Percentiles rank a stretch among this genome's conserved stretches.
phyloP scores from a whole-genome alignment of 2,888 invertebrate species.

The Melitaea athalia region DNA sequence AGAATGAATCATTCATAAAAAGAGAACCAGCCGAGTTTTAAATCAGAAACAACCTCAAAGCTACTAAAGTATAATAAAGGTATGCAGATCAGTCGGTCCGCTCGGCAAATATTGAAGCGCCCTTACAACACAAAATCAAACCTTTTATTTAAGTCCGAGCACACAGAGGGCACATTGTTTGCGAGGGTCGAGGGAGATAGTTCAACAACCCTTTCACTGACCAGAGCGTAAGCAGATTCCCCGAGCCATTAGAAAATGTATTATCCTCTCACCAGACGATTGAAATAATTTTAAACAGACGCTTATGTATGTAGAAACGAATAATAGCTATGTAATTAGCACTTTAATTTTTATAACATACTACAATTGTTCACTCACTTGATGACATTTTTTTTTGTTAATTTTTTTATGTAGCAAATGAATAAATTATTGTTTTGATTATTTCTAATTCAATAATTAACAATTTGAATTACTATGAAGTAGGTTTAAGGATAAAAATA shows the following conservation, averaged over 20 bases:
- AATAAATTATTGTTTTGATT: too few relatives aligned
- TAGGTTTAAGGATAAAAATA: too few relatives aligned
- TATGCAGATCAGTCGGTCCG: constrained; percentile 73
- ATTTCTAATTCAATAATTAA: too few relatives aligned
- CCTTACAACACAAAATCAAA: constrained; percentile 82
- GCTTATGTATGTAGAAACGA: neutral
- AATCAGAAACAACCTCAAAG: constrained; percentile 44
- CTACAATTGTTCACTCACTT: too few relatives aligned
- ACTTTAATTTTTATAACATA: too few relatives aligned
- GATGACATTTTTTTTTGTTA: too few relatives aligned
- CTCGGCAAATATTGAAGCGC: constrained; percentile 75
- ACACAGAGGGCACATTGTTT: constrained; percentile 71
- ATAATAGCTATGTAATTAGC: neutral
- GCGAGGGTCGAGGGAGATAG: constrained; percentile 66
- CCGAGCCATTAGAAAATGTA: constrained; percentile 57
- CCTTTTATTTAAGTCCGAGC: constrained; percentile 80
- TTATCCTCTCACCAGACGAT: constrained; percentile 51
- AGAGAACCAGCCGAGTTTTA: constrained; percentile 21
- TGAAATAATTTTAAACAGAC: constrained; percentile 43
- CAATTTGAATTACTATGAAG: too few relatives aligned
- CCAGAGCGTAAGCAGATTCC: constrained; percentile 64
- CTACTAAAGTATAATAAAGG: constrained; percentile 59
- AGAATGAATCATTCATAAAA: constrained; percentile 8
- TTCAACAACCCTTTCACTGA: constrained; percentile 79
- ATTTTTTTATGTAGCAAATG: too few relatives aligned